Evolutionary conservation across 2,888 invertebrate genomes (phyloP), one percentile per base, ranked within the genome.

Genomic region (Campoletis raptor): DNA sequence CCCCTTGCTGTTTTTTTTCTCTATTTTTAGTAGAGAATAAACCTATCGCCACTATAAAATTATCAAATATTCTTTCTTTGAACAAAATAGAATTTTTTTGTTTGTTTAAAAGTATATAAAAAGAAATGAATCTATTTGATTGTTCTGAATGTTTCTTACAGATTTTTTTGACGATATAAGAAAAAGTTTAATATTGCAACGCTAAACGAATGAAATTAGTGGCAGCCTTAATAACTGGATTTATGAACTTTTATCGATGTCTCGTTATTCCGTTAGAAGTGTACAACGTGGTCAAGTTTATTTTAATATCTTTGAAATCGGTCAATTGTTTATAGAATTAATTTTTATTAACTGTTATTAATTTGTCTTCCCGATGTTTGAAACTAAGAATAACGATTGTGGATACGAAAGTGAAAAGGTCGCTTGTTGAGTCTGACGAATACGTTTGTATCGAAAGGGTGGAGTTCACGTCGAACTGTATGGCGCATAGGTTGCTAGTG

Each of bases 401-500:
- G 30, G 18, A 30, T 9, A 45, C 76, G 72, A 45, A 21, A n/a
- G 48, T 80, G 48, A 72, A 70, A 80, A 80, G 10, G 48, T 64
- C 10, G 48, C n/a, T 73, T 73, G 30, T 52, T 52, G 69, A 37
- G 48, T 45, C 36, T 30, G 70, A 72, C 64, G 80, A 48, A 57
- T 79, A 64, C 64, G 64, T 37, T 42, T 21, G 67, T 57, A 52
- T 52, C 36, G 36, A 54, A 66, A 64, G 64, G 64, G 64, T 66
- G 54, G 81, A 66, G 73, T 81, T 81, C 66, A 81, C 73, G 52
- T 54, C 52, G 73, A 73, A 52, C 40, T 36, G n/a, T 66, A 52
- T 48, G 66, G 37, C 37, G 45, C 42, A 52, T 9, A 48, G 37
- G 76, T 66, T 9, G 45, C n/a, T 48, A 48, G 64, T n/a, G 21